phyloP scores from a whole-genome alignment of 1,140 invertebrate species.

The Drosophila rhopaloa region DNA sequence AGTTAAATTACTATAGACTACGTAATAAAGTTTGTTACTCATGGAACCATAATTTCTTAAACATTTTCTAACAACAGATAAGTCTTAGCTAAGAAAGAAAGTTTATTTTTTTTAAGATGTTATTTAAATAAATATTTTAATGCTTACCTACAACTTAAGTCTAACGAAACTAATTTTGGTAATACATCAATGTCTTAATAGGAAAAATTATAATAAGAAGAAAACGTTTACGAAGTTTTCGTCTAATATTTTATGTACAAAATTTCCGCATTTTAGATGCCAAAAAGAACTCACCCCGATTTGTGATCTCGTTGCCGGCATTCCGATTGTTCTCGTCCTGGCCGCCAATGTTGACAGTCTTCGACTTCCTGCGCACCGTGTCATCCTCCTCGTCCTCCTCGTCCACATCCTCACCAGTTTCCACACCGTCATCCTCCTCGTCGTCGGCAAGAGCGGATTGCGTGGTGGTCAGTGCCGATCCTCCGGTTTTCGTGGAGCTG shows the following conservation, averaged over 20 bases:
- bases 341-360: slow-evolving; percentile 43
- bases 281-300: slow-evolving; percentile 57
- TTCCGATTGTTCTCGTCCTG: slow-evolving; percentile 83
- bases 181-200: too few species aligned
- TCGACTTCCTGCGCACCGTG: slow-evolving; percentile 47
- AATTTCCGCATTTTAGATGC: too few species aligned
- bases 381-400: slow-evolving; percentile 61
- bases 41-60: neutral
- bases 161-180: too few species aligned
- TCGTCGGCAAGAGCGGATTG: slow-evolving; percentile 51
- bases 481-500: slow-evolving; percentile 43
- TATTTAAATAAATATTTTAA: too few species aligned
- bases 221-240: too few species aligned
- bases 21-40: too few species aligned
- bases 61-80: neutral
- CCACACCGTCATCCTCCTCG: slow-evolving; percentile 74
- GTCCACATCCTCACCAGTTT: slow-evolving; percentile 74
- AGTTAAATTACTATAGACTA: neutral
- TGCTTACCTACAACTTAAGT: too few species aligned
- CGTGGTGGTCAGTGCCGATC: slow-evolving; percentile 27
- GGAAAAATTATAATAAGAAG: too few species aligned
- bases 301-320: slow-evolving; percentile 81
- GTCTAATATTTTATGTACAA: too few species aligned
- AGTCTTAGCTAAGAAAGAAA: neutral
- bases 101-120: too few species aligned